Base-by-base conservation (phyloP, 2,888 invertebrate species). In the Hirtodrosophila alboralis region DNA sequence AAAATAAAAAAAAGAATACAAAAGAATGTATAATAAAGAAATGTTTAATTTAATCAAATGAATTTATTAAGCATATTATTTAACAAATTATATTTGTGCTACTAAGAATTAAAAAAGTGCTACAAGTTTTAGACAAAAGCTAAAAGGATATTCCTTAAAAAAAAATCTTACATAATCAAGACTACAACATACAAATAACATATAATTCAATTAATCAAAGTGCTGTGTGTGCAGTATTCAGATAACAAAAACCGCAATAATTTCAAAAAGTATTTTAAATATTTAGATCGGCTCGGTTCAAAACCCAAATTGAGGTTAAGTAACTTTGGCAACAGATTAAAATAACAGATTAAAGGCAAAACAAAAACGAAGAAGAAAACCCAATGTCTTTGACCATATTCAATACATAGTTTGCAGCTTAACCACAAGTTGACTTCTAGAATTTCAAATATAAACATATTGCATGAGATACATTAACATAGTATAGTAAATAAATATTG, bases 281-380 rank as follows among this genome's bases (percentile, higher is more conserved):
- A 63, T 60, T 72, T 57, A 26, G 56, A 38, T 13, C 47, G 43
- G 28, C 16, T 37, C 38, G 30, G 51, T 28, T 48, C 14, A 44
- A 41, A 72, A 60, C 60, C 67, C 54, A 75, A 69, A 75, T 71
- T 73, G 72, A 80, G 86, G 84, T 71, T 86, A 79, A 71, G 49
- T 65, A 63, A 66, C 65, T 64, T 66, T 73, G 33, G 14, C 45
- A 49, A 47, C 36, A 51, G 34, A 49, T 56, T 43, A 3, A 57
- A 49, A 47, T 44, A 51, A 41, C 21, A 49, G 49, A 51, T 58
- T 41, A 12, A 52, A 31, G 38, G 18, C 4, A 53, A 48, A 34
- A 54, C 9, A 21, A 33, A 49, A 40, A 10, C 12, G 37, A 23
- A 43, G 23, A 12, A 38, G 18, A 48, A 36, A 58, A 71, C 34